A percentile compares a stretch with the other conserved stretches of the same genome.
phyloP scores from a whole-genome alignment of 2,888 invertebrate genomes.

The Vannuccia rotundouncinata region DNA sequence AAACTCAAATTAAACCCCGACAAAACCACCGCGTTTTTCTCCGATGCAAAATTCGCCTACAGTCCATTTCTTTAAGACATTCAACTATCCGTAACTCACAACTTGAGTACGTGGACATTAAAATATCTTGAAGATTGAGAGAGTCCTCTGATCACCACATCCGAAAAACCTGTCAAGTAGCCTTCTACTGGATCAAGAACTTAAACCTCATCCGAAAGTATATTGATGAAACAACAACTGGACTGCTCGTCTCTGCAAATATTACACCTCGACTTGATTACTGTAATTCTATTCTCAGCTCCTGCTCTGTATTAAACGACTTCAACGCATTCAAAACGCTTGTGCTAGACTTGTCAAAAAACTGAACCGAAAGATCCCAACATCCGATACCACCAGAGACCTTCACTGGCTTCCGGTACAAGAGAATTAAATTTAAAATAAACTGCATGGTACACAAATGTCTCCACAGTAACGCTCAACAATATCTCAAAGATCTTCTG shows the following conservation, averaged over 20 bases:
- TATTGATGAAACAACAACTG: not conserved
- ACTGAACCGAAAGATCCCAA: not conserved
- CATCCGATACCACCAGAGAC: not conserved
- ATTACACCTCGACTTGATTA: not conserved
- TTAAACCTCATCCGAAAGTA: not conserved
- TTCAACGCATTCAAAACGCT: not conserved
- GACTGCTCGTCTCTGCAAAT: not conserved
- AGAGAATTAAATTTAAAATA: not conserved
- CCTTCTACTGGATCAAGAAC: not conserved
- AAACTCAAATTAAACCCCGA: not conserved
- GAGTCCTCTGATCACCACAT: not conserved
- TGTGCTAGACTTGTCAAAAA: not conserved
- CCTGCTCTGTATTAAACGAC: not conserved
- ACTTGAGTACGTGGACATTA: no score
- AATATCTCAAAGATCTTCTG: no score
- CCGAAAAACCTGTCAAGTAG: not conserved
- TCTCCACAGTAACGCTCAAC: no score
- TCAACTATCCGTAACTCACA: no score
- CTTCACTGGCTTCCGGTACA: not conserved
- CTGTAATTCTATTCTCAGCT: not conserved
- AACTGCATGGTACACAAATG: not conserved
- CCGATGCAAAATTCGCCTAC: not conserved
- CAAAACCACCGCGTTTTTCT: not conserved
- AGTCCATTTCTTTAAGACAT: not conserved
- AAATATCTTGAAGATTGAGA: not conserved